A percentile compares a stretch with the other conserved stretches of the same genome.
Evolutionary conservation across 2,113 vertebrate species (phyloP).

Genomic region (Scomber colias): DNA sequence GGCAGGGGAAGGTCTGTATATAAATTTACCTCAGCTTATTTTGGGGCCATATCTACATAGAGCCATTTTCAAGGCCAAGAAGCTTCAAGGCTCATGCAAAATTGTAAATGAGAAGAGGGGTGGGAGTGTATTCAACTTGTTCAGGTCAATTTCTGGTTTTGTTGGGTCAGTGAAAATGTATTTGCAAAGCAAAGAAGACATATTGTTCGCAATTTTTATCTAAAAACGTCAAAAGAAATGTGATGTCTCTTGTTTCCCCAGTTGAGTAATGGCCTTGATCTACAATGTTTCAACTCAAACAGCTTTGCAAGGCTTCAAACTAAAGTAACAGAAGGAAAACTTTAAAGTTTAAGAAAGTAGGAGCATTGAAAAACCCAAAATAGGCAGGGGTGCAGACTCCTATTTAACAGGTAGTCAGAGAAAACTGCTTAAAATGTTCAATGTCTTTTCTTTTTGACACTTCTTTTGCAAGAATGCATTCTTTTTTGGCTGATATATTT

Average conservation of each 20-base stretch:
- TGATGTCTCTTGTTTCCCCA: background rate
- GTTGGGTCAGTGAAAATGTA: constrained; percentile 18
- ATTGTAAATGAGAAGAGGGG: background rate
- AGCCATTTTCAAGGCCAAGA: background rate
- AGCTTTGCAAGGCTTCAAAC: constrained; percentile 29
- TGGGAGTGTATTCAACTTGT: background rate
- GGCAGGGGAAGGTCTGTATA: constrained; percentile 4
- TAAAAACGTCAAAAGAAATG: background rate
- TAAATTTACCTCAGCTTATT: constrained; percentile 20
- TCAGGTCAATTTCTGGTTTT: constrained; percentile 22
- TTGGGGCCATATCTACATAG: constrained; percentile 27
- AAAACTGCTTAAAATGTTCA: background rate
- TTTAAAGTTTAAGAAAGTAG: constrained; percentile 7
- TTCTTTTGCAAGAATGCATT: background rate
- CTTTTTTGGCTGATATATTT: background rate
- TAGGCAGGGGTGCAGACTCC: background rate
- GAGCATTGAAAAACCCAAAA: background rate
- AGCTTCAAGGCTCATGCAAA: background rate
- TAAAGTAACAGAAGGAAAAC: background rate
- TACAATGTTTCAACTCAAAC: constrained; percentile 12
- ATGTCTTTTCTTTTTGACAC: background rate
- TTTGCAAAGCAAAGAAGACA: background rate
- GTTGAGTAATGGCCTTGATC: background rate
- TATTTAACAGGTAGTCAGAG: constrained; percentile 8
- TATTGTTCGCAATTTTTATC: background rate